Percentiles rank a stretch among this genome's conserved stretches.
These are phyloP conservation scores for Aurelia coerulea DNA, from an alignment of 30 jellyfish, hydroid and myxozoan species.

Conservation along the genomic window DNA sequence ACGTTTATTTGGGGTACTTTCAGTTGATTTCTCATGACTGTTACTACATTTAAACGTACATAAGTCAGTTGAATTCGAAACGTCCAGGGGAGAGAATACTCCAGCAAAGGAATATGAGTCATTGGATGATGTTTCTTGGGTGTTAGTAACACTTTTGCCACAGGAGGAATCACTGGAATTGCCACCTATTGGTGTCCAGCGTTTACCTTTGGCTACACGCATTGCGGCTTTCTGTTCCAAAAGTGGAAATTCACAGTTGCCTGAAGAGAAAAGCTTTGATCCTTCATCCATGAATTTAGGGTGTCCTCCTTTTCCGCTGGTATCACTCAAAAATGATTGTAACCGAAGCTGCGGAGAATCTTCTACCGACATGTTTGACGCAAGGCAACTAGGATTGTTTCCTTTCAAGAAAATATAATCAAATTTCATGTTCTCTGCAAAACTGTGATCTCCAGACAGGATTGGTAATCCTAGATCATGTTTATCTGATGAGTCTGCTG, in stretches of 20 bases:
- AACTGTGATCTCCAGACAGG: background rate
- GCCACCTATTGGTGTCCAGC: no score
- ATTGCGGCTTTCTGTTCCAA: conserved; percentile 32
- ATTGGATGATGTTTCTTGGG: background rate
- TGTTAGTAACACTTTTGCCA: no score
- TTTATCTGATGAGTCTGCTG: background rate
- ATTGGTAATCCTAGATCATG: background rate
- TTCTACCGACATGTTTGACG: background rate
- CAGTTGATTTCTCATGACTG: conserved; percentile 31
- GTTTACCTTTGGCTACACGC: background rate
- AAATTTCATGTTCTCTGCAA: background rate
- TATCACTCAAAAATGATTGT: background rate
- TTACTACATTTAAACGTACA: background rate
- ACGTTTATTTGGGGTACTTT: conserved; percentile 31
- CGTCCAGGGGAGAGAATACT: background rate
- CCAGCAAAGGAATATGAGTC: background rate
- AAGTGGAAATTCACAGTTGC: background rate
- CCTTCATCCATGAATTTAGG: conserved; percentile 4
- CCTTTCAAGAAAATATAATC: background rate
- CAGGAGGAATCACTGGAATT: no score
- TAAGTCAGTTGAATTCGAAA: background rate
- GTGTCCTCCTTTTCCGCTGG: background rate
- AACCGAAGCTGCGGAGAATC: background rate
- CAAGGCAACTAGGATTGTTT: background rate
- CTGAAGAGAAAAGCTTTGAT: background rate